These are phyloP conservation scores for Serinus canaria DNA, from an alignment of 2,113 vertebrate genomes.

Conservation along the genomic window DNA sequence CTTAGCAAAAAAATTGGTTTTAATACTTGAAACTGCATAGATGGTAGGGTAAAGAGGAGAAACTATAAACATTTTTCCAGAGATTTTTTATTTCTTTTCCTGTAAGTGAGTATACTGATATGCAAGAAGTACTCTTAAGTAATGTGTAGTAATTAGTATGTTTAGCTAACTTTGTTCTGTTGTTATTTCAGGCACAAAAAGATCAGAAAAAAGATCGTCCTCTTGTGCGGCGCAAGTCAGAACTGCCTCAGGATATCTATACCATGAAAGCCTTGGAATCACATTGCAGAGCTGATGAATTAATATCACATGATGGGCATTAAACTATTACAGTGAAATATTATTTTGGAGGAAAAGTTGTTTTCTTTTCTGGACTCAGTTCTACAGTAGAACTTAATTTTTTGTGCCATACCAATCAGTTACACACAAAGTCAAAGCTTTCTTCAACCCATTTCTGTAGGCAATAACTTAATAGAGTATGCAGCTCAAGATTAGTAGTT, in stretches of 20 bases:
- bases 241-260: constrained; percentile 95
- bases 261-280: constrained; percentile 94
- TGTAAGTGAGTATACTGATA: not conserved
- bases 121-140: not conserved
- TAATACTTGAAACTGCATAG: not conserved
- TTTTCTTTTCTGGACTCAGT: constrained; percentile 60
- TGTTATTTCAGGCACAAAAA: constrained; percentile 82
- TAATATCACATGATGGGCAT: constrained; percentile 90
- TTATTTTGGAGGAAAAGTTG: constrained; percentile 58
- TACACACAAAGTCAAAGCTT: constrained; percentile 71
- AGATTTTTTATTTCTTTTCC: not conserved
- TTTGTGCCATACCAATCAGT: constrained; percentile 82
- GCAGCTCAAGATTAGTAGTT: constrained; percentile 79
- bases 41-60: not conserved
- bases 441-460: constrained; percentile 73
- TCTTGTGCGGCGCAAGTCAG: constrained; percentile 92
- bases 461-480: constrained; percentile 74
- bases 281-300: constrained; percentile 90
- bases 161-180: constrained; percentile 1
- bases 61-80: not conserved
- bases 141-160: not conserved
- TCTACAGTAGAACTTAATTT: constrained; percentile 72
- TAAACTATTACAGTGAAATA: constrained; percentile 74
- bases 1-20: not conserved
- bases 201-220: constrained; percentile 90